Conservation (phyloP, 2,797 vertebrate species). For the Okamejei kenojei region DNA sequence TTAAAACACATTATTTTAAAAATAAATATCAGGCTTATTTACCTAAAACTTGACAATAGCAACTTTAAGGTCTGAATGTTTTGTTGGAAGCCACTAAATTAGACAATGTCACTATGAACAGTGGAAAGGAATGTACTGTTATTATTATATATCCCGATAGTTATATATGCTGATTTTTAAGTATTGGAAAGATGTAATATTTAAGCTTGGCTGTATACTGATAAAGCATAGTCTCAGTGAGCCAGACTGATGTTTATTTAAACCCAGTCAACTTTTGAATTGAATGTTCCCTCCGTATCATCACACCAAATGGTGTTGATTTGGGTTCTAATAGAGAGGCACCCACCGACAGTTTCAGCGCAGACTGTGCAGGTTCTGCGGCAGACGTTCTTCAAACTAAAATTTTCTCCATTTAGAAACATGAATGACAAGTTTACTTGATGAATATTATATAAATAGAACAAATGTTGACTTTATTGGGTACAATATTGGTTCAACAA, state of each 20-base stretch:
- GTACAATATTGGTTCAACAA: constrained; percentile 26
- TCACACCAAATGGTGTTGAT: not conserved
- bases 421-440: not conserved
- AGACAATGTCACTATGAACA: not conserved
- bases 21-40: not conserved
- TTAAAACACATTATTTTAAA: not conserved
- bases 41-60: not conserved
- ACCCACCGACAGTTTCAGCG: not conserved
- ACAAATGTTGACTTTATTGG: not conserved
- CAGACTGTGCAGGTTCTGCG: not conserved
- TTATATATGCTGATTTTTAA: not conserved
- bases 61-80: not conserved
- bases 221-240: not conserved
- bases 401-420: not conserved
- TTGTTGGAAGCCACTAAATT: not conserved
- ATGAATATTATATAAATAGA: not conserved
- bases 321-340: not conserved
- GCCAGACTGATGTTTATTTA: not conserved
- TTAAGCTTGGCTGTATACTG: not conserved
- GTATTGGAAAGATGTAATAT: not conserved
- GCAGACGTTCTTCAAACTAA: not conserved
- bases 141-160: no score
- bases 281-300: not conserved
- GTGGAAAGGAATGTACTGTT: not conserved
- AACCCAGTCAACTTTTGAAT: not conserved